Evolutionary conservation across 2,113 vertebrate species (phyloP), one percentile per base, ranked within the genome.

Genomic region (Sinosuthora webbiana): DNA sequence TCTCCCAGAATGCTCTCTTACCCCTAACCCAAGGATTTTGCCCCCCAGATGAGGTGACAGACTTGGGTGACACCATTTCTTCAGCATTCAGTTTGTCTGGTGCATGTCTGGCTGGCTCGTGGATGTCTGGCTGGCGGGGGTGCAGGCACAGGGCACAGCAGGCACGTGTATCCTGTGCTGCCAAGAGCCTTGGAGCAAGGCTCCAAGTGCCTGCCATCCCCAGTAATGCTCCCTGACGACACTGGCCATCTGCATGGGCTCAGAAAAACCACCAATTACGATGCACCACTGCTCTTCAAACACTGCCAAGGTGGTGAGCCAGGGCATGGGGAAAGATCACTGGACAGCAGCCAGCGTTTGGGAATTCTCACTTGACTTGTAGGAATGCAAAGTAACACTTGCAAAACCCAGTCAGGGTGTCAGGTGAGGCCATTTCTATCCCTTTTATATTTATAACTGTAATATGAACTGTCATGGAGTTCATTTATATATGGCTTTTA

Each of bases 381-480:
- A 93, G 70, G 93, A 95, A 79, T 92, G 89, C 42, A 95, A 96
- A 97, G 49, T 79, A 95, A 94, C 65, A 70, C 75, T 87, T 73
- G 59, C 11, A 30, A 75, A 80, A 67, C 44, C 27, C 73, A 89
- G 85, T 47, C 68, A 88, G 92, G 86, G 64, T 67, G 88, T 45
- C 60, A 93, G 70, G 64, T 55, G 89, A 68, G 80, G 53, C 37
- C 68, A 74, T 94, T 91, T 82, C 64, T 73, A 69, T 93, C 74
- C 60, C 94, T 94, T 91, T 95, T 88, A 41, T 78, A 94, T 96
- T 98, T 96, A 94, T 88, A 94, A 84, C 79, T 94, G 89, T 93
- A 96, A 97, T n/a, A 57, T 47, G 95, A 97, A 67, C 73, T 79
- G 62, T 75, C 68, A 47, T 39, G 35, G 80, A 87, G 42, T 47